Conservation (phyloP, 2,797 vertebrate genomes). For the Eulemur rubriventer region DNA sequence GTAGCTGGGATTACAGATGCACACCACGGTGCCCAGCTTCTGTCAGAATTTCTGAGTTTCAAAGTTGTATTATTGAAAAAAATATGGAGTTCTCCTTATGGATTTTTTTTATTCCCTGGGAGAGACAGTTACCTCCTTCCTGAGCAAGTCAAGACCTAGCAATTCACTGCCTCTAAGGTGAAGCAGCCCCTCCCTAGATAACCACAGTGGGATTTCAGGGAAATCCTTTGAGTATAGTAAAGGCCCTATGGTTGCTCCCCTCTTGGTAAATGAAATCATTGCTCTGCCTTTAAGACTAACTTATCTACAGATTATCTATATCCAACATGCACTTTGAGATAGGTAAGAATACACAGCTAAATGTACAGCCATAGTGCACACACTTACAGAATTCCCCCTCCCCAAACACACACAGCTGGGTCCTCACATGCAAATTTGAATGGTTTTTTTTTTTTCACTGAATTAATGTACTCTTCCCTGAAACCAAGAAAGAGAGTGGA, state of each 20-base stretch:
- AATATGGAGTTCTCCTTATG: slow-evolving; percentile 39
- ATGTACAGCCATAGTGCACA: background rate
- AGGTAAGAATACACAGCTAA: background rate
- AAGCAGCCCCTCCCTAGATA: slow-evolving; percentile 56
- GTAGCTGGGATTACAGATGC: background rate
- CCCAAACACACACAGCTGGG: slow-evolving; percentile 18
- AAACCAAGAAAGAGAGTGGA: slow-evolving; percentile 67
- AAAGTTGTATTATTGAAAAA: slow-evolving; percentile 47
- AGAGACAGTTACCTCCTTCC: slow-evolving; percentile 67
- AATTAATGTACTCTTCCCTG: slow-evolving; percentile 43
- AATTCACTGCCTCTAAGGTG: slow-evolving; percentile 75
- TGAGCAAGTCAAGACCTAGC: slow-evolving; percentile 73
- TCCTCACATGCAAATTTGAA: slow-evolving; percentile 71
- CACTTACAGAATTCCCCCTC: background rate
- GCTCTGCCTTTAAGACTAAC: slow-evolving; percentile 73
- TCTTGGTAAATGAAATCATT: slow-evolving; percentile 76
- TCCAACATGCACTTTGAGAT: background rate
- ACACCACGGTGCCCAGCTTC: background rate
- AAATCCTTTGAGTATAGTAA: slow-evolving; percentile 78
- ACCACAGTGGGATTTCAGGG: slow-evolving; percentile 73
- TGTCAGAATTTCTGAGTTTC: slow-evolving; percentile 54
- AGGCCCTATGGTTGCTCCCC: slow-evolving; percentile 63
- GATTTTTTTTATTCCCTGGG: slow-evolving; percentile 52
- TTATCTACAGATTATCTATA: slow-evolving; percentile 33
- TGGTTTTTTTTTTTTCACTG: slow-evolving; percentile 77